phyloP scores from a whole-genome alignment of 2,888 invertebrate species.

The Campopleginae sp. region DNA sequence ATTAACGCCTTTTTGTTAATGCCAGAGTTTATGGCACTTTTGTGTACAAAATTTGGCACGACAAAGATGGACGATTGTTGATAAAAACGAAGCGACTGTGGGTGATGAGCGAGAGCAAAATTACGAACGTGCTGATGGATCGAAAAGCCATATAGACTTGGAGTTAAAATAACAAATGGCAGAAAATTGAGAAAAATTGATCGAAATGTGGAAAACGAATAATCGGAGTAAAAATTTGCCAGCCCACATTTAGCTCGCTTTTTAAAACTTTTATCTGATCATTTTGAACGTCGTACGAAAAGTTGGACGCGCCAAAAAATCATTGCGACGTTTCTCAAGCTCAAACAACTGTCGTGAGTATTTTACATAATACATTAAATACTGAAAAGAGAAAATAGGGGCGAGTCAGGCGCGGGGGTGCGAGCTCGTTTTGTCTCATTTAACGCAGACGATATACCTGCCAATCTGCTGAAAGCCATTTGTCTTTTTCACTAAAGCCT shows the following conservation, averaged over 20 bases:
- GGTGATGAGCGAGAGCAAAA: not conserved
- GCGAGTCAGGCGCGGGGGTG: constrained; percentile 19
- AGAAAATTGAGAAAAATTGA: not conserved
- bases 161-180: too few species aligned
- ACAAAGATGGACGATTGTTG: not conserved
- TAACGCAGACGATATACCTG: constrained; percentile 41
- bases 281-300: constrained; percentile 21
- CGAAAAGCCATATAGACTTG: too few species aligned
- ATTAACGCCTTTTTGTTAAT: not conserved
- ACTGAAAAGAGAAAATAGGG: constrained; percentile 29
- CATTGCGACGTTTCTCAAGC: constrained; percentile 22
- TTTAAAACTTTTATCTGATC: not conserved
- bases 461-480: constrained; percentile 53
- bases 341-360: constrained; percentile 16
- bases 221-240: not conserved
- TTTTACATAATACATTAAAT: constrained; percentile 26
- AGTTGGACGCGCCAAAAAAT: constrained; percentile 41
- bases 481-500: constrained; percentile 25
- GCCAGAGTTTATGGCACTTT: not conserved
- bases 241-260: not conserved
- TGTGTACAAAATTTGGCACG: not conserved
- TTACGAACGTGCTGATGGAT: not conserved
- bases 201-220: not conserved
- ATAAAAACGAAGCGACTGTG: not conserved
- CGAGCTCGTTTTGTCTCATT: constrained; percentile 47